Evolutionary conservation across 2,888 invertebrate species (phyloP).

Genomic region (Ommatoiulus sabulosus): DNA sequence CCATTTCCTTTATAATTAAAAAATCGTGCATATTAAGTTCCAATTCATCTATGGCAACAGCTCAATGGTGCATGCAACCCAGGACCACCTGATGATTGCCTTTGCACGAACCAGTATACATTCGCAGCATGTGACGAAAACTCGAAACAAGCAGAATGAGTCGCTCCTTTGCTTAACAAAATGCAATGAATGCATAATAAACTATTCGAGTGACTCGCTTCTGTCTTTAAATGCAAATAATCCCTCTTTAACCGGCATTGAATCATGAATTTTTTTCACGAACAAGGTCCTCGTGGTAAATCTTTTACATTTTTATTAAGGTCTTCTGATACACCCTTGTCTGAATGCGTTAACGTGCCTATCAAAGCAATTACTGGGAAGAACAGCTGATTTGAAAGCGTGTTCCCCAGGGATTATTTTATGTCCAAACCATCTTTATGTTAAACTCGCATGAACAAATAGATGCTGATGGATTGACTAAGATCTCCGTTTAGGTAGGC

Average conservation of each 20-base stretch:
- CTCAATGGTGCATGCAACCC: not conserved
- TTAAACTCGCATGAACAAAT: not conserved
- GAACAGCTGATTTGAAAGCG: not conserved
- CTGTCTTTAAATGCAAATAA: not conserved
- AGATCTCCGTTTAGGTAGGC: not conserved
- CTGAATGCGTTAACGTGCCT: not conserved
- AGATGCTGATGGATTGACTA: slow-evolving; percentile 1
- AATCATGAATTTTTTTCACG: not conserved
- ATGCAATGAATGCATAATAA: not conserved
- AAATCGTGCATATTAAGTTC: not conserved
- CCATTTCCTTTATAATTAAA: not conserved
- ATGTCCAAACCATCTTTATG: not conserved
- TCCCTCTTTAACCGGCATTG: not conserved
- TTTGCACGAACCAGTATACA: not conserved
- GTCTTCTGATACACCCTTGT: not conserved
- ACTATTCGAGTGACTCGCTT: not conserved
- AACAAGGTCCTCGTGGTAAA: not conserved
- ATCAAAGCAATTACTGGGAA: not conserved
- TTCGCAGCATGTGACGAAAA: not conserved
- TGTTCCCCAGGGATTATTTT: not conserved
- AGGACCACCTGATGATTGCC: not conserved
- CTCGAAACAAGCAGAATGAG: not conserved
- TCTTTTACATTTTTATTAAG: not conserved
- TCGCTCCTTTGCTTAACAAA: not conserved
- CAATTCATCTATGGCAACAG: not conserved